Evolutionary conservation across 2,888 invertebrate species (phyloP).

Genomic region (Pristionchus entomophagus): DNA sequence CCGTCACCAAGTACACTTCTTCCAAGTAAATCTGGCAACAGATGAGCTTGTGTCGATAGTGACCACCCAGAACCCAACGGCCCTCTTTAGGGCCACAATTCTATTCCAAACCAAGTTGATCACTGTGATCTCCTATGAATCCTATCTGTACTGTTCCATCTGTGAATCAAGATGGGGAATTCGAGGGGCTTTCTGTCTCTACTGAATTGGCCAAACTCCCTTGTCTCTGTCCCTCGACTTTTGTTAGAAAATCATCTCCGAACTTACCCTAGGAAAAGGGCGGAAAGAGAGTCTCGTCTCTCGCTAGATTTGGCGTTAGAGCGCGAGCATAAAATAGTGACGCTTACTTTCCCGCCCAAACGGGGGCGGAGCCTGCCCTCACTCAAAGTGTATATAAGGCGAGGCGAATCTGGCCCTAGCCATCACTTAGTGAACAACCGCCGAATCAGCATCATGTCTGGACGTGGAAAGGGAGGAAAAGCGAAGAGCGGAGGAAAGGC

Average conservation of each 20-base stretch:
- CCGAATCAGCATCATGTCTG: conserved; percentile 85
- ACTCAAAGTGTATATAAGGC: background rate
- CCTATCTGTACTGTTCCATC: too few relatives aligned
- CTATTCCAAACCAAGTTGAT: conserved; percentile 37
- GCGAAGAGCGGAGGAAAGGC: conserved; percentile 75
- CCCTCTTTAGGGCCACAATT: conserved; percentile 68
- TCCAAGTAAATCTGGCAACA: conserved; percentile 43
- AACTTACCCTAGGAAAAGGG: too few relatives aligned
- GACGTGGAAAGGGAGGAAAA: conserved; percentile 87
- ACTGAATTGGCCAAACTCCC: too few relatives aligned
- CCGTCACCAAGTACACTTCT: conserved; percentile 48
- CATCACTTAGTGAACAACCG: too few relatives aligned
- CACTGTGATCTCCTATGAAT: too few relatives aligned
- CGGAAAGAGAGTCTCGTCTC: too few relatives aligned
- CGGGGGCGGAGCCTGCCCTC: conserved; percentile 3
- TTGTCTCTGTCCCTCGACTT: too few relatives aligned
- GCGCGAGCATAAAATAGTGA: background rate
- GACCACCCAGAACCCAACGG: conserved; percentile 60
- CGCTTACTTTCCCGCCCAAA: background rate
- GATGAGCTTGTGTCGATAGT: conserved; percentile 27
- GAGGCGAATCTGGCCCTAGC: too few relatives aligned
- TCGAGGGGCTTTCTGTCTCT: too few relatives aligned
- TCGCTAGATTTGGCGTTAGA: too few relatives aligned
- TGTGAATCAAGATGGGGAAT: too few relatives aligned
- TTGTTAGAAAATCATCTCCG: too few relatives aligned